Base-by-base conservation (phyloP, 2,797 vertebrate genomes). In the Alosa sapidissima region DNA sequence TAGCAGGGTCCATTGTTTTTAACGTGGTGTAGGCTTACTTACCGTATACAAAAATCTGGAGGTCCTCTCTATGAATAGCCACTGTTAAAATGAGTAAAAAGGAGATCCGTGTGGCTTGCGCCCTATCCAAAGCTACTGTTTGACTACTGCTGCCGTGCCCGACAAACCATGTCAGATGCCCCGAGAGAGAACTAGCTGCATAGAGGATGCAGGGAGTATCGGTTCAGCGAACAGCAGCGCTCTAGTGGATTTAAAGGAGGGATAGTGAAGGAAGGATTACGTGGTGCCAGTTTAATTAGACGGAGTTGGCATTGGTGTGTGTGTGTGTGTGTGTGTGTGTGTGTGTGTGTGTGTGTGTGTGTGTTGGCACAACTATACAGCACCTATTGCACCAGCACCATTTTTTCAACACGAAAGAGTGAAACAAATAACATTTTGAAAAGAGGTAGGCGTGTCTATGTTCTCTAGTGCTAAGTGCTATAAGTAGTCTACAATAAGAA, bases 231-330 rank as follows among this genome's bases (percentile, higher is more conserved):
- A 28, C 24, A 65, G 62, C 82, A 83, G 91, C 89, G 90, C 85
- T 78, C 88, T 83, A 93, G 92, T 91, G 92, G 93, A 92, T 95
- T 95, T 94, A 95, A 94, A 88, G 82, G 41, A 89, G 93, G 92
- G 93, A 90, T 90, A 93, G 93, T 90, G 91, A 89, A 82, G 87
- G 83, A 85, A 88, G 92, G 93, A 94, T 95, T 95, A 95, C 94
- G 94, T 93, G 90, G 93, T 89, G 88, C 90, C 89, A 90, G 90
- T 94, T 94, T 94, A 93, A 94, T 94, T 94, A 94, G 93, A 93
- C 88, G 93, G 21, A 19, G 55, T 58, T 58, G 21, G 55, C 21
- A 3, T 19, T n/a, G 3, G 62, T 10, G 24, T 68, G 62, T 62
- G 55, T 58, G 55, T 58, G 55, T 58, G 55, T 58, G 54, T 16